Evolutionary conservation across 1,140 invertebrate genomes (phyloP).

Genomic region (Magallana angulata): DNA sequence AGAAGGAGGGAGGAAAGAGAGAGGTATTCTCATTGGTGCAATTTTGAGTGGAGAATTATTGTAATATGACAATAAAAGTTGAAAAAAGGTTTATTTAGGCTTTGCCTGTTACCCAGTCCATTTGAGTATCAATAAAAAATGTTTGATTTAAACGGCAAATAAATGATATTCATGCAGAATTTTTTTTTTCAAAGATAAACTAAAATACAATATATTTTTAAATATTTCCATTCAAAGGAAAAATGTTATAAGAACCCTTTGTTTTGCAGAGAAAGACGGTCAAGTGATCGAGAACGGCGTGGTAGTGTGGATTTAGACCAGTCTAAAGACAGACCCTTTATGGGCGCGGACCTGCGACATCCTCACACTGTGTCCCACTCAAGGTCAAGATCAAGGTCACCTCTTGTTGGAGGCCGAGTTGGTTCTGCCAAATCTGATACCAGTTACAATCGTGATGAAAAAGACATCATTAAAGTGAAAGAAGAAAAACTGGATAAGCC

Average conservation of each 20-base stretch:
- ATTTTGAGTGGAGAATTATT: too few relatives aligned
- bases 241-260: background rate
- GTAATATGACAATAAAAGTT: too few relatives aligned
- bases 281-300: conserved; percentile 53
- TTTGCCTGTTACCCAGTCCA: too few relatives aligned
- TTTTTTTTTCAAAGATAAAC: too few relatives aligned
- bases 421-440: conserved; percentile 64
- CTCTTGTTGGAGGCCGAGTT: conserved; percentile 68
- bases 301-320: conserved; percentile 52
- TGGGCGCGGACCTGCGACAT: conserved; percentile 50
- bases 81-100: too few relatives aligned
- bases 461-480: conserved; percentile 65
- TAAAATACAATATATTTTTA: too few relatives aligned
- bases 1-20: conserved; percentile 62
- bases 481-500: conserved; percentile 59
- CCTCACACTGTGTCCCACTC: conserved; percentile 45
- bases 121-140: conserved; percentile 1
- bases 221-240: too few relatives aligned
- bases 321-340: conserved; percentile 48
- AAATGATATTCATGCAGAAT: too few relatives aligned
- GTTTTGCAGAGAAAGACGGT: conserved; percentile 62
- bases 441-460: conserved; percentile 56
- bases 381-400: conserved; percentile 69
- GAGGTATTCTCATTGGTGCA: conserved; percentile 48
- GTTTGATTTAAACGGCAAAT: background rate